Base-by-base conservation (phyloP, 2,113 vertebrate species). In the Symphodus melops region DNA sequence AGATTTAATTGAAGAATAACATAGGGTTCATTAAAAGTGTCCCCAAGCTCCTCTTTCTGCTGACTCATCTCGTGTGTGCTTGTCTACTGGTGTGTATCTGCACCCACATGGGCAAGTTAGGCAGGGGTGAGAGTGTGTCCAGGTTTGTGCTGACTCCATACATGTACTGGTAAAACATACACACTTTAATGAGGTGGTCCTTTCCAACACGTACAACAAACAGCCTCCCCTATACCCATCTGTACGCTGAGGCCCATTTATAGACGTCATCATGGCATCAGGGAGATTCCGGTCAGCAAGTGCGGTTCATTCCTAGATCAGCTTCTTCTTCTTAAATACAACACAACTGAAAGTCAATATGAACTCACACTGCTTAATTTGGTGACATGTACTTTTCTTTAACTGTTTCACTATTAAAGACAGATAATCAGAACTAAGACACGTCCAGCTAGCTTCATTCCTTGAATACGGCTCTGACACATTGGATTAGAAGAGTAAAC, bases 1-100 rank as follows among this genome's bases (percentile, higher is more conserved):
- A 63, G 53, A 66, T 82, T 90, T 94, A 93, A 94, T 94, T 93
- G 92, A 94, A 95, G 86, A 94, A 94, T 83, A 94, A 94, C 92
- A 94, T 55, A 52, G 72, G 83, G 84, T 89, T 90, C 88, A 92
- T 89, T 83, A 91, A 72, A 9, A 23, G 86, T 86, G 88, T 91
- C 81, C 85, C 77, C 13, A 4, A 60, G 85, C 78, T 92, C 75
- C 75, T 70, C 41, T 92, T 93, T 90, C 89, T 93, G 92, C 93
- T 93, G 90, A 93, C 87, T 92, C 80, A 71, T 85, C 46, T 57
- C 19, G 59, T 80, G 65, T 66, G 44, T 57, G 46, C 60, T 23
- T 49, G 28, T 39, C 13, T 41, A 5, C 6, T 5, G 69, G 78
- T 72, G 68, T 60, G 0, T 70, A 61, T 73, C 68, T 37, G 68